A percentile compares a stretch with the other conserved stretches of the same genome.
phyloP scores from a whole-genome alignment of 2,113 vertebrate species.

The Dasypus novemcinctus region DNA sequence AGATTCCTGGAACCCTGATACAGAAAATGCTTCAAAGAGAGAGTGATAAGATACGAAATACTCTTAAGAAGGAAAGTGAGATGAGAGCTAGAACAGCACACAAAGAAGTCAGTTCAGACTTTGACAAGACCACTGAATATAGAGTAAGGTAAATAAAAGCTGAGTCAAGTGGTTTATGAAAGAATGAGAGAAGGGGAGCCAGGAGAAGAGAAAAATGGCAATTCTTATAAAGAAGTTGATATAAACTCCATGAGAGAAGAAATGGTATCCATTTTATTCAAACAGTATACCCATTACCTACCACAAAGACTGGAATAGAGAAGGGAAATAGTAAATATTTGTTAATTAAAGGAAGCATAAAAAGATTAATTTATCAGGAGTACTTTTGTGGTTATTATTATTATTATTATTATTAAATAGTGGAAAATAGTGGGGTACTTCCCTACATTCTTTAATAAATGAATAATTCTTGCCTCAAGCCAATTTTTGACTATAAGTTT shows the following conservation, averaged over 20 bases:
- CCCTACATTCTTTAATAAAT: background rate
- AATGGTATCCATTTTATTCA: background rate
- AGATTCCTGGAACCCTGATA: background rate
- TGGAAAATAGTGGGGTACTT: background rate
- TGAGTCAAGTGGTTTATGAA: background rate
- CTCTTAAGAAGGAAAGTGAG: background rate
- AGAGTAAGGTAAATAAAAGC: fast-evolving
- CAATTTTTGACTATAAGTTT: background rate
- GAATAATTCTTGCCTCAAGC: background rate
- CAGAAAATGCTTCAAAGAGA: background rate
- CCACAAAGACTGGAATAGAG: background rate
- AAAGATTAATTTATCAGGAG: background rate
- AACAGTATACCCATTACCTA: background rate
- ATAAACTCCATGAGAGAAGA: background rate
- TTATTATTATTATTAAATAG: slow-evolving; percentile 20
- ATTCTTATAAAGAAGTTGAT: background rate
- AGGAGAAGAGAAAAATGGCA: background rate
- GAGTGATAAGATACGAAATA: background rate
- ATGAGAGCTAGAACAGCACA: background rate
- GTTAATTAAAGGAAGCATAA: background rate
- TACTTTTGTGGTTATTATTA: background rate
- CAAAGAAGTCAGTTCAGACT: background rate
- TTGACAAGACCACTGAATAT: background rate
- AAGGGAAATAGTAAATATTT: background rate
- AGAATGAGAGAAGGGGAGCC: background rate